Evolutionary conservation across 2,888 invertebrate genomes (phyloP).

Genomic region (Eutolmus rufibarbis): DNA sequence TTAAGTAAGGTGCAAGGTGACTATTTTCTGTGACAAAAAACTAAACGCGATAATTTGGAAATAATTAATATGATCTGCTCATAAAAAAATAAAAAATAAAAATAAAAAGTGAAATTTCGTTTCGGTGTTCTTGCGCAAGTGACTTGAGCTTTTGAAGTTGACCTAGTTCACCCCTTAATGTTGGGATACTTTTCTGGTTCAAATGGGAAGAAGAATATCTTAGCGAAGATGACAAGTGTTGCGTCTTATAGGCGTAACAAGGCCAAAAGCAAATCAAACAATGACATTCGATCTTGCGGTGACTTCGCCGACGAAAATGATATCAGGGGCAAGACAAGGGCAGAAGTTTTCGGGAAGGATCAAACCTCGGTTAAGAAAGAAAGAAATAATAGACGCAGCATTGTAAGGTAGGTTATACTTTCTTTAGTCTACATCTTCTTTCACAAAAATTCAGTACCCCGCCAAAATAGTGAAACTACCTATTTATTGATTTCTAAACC

Average conservation of each 20-base stretch:
- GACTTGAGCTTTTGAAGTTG: neutral
- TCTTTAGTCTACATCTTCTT: neutral
- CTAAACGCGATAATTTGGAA: neutral
- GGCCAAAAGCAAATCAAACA: constrained; percentile 59
- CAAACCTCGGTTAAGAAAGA: constrained; percentile 56
- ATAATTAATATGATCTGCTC: neutral
- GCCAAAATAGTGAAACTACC: no score
- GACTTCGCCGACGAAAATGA: neutral
- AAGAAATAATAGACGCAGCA: constrained; percentile 59
- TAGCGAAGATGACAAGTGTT: constrained; percentile 61
- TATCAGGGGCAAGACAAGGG: constrained; percentile 48
- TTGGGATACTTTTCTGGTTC: constrained; percentile 61
- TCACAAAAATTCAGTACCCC: no score
- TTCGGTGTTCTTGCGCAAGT: neutral
- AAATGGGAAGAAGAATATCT: constrained; percentile 60
- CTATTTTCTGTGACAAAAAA: neutral
- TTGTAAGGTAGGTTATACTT: constrained; percentile 57
- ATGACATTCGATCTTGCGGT: constrained; percentile 53
- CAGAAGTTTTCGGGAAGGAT: neutral
- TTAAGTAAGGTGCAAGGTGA: neutral
- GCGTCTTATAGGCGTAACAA: constrained; percentile 61
- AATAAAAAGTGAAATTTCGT: neutral
- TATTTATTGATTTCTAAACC: no score
- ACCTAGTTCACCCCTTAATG: constrained; percentile 44
- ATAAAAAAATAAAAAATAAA: neutral